These are phyloP conservation scores for Procavia capensis DNA, from an alignment of 2,113 vertebrate species.

Conservation along the genomic window DNA sequence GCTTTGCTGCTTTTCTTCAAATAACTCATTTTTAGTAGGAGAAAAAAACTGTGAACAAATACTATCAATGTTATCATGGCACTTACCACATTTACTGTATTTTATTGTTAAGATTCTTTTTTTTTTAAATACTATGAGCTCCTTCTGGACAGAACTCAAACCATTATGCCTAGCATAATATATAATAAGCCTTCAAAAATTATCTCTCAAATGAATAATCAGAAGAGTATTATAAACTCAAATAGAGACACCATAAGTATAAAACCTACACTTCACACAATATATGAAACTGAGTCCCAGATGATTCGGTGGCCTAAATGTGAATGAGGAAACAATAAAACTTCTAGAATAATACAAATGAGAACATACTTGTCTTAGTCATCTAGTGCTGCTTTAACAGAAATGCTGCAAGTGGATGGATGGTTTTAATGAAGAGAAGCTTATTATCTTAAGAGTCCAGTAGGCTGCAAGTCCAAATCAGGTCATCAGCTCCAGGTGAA, in stretches of 20 bases:
- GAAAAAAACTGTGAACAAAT: neutral
- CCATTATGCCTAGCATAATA: neutral
- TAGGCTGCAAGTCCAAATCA: no score
- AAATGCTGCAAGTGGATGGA: no score
- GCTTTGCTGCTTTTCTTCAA: neutral
- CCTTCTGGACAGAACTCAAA: neutral
- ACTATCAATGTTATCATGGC: neutral
- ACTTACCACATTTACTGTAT: neutral
- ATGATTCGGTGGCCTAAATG: neutral
- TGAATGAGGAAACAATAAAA: neutral
- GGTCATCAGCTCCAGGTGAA: no score
- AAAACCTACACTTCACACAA: neutral
- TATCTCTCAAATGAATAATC: neutral
- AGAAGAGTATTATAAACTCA: neutral
- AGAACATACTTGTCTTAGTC: no score
- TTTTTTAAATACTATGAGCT: neutral
- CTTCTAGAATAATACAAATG: neutral
- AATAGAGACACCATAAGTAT: neutral
- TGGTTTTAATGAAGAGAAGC: no score
- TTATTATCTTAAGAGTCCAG: no score
- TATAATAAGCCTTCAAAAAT: neutral
- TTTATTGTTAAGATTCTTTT: conserved; percentile 32
- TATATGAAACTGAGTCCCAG: neutral
- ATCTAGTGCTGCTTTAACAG: no score
- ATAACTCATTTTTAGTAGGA: conserved; percentile 5